Conservation (phyloP, 2,888 invertebrate genomes). For the Diarsia mendica region DNA sequence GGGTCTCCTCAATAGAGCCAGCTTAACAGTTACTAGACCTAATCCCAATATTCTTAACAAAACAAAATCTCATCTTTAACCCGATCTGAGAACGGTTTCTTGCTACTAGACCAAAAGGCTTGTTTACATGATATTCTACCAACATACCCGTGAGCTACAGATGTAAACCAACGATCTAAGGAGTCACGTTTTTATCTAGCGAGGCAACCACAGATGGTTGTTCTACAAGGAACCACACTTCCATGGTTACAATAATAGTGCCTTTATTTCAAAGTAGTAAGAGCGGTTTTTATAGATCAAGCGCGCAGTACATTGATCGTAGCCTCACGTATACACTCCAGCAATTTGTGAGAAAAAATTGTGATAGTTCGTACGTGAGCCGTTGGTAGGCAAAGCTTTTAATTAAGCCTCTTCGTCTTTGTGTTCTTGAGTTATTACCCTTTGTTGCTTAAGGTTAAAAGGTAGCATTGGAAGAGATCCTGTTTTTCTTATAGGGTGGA, state of each 20-base stretch:
- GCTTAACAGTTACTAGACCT: constrained; percentile 5
- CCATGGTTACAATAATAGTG: constrained; percentile 5
- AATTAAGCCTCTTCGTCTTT: constrained; percentile 48
- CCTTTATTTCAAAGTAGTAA: constrained; percentile 13
- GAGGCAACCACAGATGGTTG: constrained; percentile 56
- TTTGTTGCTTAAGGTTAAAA: constrained; percentile 21
- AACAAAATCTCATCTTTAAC: constrained; percentile 10
- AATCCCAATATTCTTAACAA: neutral
- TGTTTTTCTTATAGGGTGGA: neutral
- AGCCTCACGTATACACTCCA: constrained; percentile 50
- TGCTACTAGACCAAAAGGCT: constrained; percentile 38
- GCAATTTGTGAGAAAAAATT: constrained; percentile 65
- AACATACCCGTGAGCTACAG: constrained; percentile 53
- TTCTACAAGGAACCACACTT: constrained; percentile 15
- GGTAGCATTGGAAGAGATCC: neutral
- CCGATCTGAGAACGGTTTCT: constrained; percentile 28
- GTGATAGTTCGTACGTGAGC: constrained; percentile 60
- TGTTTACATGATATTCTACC: constrained; percentile 49
- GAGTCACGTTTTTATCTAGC: constrained; percentile 74
- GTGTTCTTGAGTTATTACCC: constrained; percentile 14
- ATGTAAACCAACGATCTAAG: constrained; percentile 71
- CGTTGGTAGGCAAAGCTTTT: constrained; percentile 43
- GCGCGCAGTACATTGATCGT: constrained; percentile 15
- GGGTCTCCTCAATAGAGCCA: neutral
- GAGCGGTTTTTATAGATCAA: neutral